Conservation (phyloP, 2,113 vertebrate species). For the Cariama cristata region DNA sequence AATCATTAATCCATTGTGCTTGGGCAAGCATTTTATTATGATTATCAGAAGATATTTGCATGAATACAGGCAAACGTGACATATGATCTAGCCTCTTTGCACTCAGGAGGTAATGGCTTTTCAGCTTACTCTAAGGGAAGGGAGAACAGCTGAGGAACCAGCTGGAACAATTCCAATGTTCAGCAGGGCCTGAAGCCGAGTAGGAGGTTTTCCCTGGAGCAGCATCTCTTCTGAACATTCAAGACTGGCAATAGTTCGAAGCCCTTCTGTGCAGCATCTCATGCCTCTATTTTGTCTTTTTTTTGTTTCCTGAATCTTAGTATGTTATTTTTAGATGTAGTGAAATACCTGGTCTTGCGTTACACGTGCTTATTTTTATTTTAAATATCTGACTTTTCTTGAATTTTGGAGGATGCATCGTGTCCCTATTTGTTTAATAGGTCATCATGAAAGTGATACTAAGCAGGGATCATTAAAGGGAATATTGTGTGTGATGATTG, state of each 20-base stretch:
- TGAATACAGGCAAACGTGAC: neutral
- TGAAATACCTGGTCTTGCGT: rapidly evolving
- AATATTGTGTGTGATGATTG: neutral
- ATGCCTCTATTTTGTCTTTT: neutral
- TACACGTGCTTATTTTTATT: neutral
- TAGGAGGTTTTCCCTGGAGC: neutral
- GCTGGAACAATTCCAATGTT: neutral
- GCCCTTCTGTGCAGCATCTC: neutral
- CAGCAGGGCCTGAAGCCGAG: neutral
- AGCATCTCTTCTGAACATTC: neutral
- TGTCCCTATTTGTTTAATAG: neutral
- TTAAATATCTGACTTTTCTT: neutral
- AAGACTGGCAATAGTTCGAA: neutral
- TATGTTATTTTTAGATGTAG: neutral
- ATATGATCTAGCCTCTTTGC: neutral
- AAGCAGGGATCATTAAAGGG: slow-evolving; percentile 8
- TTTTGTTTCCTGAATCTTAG: neutral
- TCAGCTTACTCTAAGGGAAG: neutral
- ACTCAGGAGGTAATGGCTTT: neutral
- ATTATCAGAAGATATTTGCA: neutral
- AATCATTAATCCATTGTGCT: neutral
- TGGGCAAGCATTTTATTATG: neutral
- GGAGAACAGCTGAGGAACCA: neutral
- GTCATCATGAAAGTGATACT: neutral
- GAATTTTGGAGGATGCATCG: neutral